Evolutionary conservation across 1,140 invertebrate genomes (phyloP), one percentile per base, ranked within the genome.

Genomic region (Colletes gigas): DNA sequence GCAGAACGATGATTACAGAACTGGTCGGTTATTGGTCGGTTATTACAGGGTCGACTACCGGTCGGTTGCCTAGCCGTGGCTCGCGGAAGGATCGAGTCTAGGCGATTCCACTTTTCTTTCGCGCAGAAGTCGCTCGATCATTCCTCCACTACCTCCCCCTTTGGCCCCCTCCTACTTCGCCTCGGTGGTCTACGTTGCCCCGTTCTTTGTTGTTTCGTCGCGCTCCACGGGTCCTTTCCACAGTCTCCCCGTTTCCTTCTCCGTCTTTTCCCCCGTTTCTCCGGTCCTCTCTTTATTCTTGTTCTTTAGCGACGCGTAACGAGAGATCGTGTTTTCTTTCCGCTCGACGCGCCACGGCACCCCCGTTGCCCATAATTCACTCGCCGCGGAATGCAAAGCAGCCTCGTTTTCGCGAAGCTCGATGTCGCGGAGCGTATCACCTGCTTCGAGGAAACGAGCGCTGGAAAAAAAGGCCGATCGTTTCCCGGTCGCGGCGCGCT

Each of bases 301-400:
- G 59, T 83, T 85, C 78, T 75, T 81, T 82, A 85, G 81, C 83
- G 80, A 82, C 87, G 87, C 88, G 87, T 89, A 86, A 89, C 87
- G 83, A 89, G 77, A 87, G 74, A 87, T 88, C 83, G 73, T 82
- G 80, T 79, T 88, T 84, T 84, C 86, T 88, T 88, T 87, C 78
- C 86, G 86, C 82, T 84, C 70, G 65, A 81, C 52, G 76, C 57
- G 47, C 66, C 69, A 67, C 74, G 21, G 60, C 84, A 75, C 73
- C 44, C 84, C 69, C 17, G 74, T 67, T 65, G 67, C 19, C 66
- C 85, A 72, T 86, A 86, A 83, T 60, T 86, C 81, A 81, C 62
- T 83, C 59, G 73, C 52, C 52, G 52, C 52, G 74, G 82, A 81
- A 87, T 87, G 77, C 78, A 84, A 86, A 87, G 39, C 70, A 82